Evolutionary conservation across 2,113 vertebrate genomes (phyloP), one percentile per base, ranked within the genome.

Genomic region (Galeopterus variegatus): DNA sequence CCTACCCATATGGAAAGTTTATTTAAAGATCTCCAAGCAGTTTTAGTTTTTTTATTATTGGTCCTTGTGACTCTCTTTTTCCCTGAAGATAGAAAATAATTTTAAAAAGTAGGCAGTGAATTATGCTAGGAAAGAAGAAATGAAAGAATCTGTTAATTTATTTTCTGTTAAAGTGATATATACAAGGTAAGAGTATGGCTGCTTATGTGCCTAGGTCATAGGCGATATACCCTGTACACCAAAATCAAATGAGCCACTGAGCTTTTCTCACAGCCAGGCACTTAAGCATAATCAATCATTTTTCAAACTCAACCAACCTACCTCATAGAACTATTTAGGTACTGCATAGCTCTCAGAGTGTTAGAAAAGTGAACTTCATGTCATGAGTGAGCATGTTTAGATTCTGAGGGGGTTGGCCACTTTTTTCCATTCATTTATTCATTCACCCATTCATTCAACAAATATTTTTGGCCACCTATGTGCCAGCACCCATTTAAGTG

Each of bases 11-110:
- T 41, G 48, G 18, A 88, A 77, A 83, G 58, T 84, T 90, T 79
- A 19, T 94, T 96, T 82, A 69, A 94, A 96, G 12, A 83, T 62
- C 95, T 94, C 54, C n/a, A 85, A 94, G 62, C 13, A n/a, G 73
- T 56, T 95, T 94, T 85, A 85, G 14, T 58, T 88, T 65, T 91
- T 58, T 33, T 91, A 31, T 76, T 80, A 83, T 21, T 52, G 18
- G 17, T 95, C 50, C 54, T 67, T 90, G 50, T 94, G 75, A 76
- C 69, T 75, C 31, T 54, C 5, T 73, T 85, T 94, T 81, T 82
- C 56, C 54, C 19, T 50, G 13, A 70, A 97, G 69, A 28, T 21
- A 94, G 54, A 91, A 93, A 76, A 90, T 19, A 89, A 14, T 93
- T 94, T 95, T 70, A 24, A 84, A 52, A 75, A 85, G 19, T 31